Evolutionary conservation across 2,113 vertebrate species (phyloP).

Genomic region (human): DNA sequence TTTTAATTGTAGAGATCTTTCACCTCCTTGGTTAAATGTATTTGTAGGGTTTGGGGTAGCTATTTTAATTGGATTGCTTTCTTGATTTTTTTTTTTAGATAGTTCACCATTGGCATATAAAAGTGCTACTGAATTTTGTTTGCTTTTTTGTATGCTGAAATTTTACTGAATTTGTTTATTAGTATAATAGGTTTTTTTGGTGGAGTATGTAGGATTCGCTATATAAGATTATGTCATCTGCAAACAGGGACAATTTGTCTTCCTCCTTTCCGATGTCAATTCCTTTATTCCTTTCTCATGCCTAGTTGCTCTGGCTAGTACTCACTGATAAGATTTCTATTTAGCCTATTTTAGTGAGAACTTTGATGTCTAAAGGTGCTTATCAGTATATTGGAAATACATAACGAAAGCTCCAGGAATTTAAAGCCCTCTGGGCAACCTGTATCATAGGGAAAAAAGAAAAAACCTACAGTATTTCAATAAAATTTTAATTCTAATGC

Average conservation of each 20-base stretch:
- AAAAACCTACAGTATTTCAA: not conserved
- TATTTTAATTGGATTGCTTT: not conserved
- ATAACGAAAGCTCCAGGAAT: not conserved
- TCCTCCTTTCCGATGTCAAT: not conserved
- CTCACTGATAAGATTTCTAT: not conserved
- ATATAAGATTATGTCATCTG: not conserved
- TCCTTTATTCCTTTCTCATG: not conserved
- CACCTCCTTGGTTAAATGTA: not conserved
- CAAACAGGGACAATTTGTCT: not conserved
- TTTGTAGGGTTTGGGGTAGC: not conserved
- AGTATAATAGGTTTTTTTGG: not conserved
- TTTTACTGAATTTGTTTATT: not conserved
- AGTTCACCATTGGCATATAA: no score
- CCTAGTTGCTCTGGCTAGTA: not conserved
- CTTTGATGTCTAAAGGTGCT: not conserved
- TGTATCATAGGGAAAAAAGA: fast-evolving
- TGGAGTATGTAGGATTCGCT: not conserved
- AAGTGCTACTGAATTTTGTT: no score
- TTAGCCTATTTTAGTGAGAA: not conserved
- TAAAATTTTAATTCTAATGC: not conserved
- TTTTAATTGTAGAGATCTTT: not conserved
- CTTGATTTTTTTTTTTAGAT: not conserved
- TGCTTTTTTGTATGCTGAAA: not conserved
- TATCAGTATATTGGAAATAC: not conserved
- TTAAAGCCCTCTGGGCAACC: not conserved